Conservation (phyloP, 2,888 invertebrate genomes). For the Xylota segnis region DNA sequence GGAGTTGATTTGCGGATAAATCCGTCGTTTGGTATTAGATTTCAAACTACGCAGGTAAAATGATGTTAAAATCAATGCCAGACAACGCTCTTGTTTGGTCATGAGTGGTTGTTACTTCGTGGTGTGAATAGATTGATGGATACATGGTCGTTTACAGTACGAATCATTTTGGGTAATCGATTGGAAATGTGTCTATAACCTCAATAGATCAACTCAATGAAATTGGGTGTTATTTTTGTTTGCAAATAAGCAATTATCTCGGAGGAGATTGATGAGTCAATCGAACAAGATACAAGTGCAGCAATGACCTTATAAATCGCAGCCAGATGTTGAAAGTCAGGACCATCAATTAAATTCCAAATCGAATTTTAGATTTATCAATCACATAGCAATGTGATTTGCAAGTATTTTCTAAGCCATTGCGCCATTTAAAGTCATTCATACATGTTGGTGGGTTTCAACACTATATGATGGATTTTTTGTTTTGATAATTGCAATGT, state of each 20-base stretch:
- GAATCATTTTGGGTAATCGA: constrained; percentile 1
- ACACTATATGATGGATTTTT: too few species aligned
- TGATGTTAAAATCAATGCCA: constrained; percentile 7
- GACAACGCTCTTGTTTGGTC: neutral
- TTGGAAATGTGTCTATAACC: constrained; percentile 10
- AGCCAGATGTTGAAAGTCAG: neutral
- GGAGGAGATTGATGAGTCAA: neutral
- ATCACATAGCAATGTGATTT: neutral
- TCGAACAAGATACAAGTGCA: neutral
- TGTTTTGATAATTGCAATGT: too few species aligned
- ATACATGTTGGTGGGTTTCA: too few species aligned
- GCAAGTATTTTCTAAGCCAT: neutral
- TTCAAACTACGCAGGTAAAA: constrained; percentile 4
- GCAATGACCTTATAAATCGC: neutral
- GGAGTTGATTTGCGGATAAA: neutral
- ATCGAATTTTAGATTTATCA: neutral
- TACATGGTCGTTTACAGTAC: constrained; percentile 9
- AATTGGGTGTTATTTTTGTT: neutral
- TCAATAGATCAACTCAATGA: neutral
- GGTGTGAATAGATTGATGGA: neutral
- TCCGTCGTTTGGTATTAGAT: neutral
- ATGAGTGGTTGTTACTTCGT: neutral
- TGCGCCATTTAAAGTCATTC: too few species aligned
- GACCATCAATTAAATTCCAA: constrained; percentile 16
- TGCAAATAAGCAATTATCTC: neutral